Evolutionary conservation across 2,888 invertebrate species (phyloP).

Genomic region (Pseudanteris insignis): DNA sequence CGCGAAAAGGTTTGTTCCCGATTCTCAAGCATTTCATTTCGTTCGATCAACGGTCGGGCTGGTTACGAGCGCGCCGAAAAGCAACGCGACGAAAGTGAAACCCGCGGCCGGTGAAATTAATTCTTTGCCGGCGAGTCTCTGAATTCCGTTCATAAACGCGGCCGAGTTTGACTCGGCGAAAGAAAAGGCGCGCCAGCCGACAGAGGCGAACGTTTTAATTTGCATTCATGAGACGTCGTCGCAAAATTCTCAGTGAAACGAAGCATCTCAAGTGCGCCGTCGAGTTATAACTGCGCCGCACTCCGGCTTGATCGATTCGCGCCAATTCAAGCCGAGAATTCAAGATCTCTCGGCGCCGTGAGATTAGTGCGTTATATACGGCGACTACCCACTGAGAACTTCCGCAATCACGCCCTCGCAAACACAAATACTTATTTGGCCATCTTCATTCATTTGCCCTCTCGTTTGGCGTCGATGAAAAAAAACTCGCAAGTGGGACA

Average conservation of each 20-base stretch:
- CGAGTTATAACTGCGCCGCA: conserved; percentile 48
- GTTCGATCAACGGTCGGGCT: too few relatives aligned
- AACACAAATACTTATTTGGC: conserved; percentile 31
- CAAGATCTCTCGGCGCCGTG: conserved; percentile 43
- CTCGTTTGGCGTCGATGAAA: too few relatives aligned
- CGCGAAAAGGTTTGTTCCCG: too few relatives aligned
- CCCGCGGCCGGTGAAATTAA: conserved; percentile 19
- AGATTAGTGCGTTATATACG: conserved; percentile 46
- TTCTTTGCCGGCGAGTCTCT: conserved; percentile 37
- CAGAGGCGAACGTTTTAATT: conserved; percentile 60
- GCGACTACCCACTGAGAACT: conserved; percentile 13
- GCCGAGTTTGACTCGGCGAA: conserved; percentile 34
- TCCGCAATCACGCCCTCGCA: conserved; percentile 30
- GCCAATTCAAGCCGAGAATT: conserved; percentile 44
- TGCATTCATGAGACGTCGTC: conserved; percentile 62
- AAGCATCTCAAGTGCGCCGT: conserved; percentile 56
- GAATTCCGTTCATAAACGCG: conserved; percentile 42
- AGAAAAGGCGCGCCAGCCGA: conserved; percentile 23
- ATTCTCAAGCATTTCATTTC: too few relatives aligned
- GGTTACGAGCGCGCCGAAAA: too few relatives aligned
- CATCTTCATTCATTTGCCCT: conserved; percentile 29
- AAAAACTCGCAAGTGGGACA: too few relatives aligned
- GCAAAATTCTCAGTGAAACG: conserved; percentile 56
- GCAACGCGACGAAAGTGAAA: too few relatives aligned
- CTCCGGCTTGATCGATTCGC: conserved; percentile 56